Base-by-base conservation (phyloP, 2,113 vertebrate genomes). In the Ascaphus truei region DNA sequence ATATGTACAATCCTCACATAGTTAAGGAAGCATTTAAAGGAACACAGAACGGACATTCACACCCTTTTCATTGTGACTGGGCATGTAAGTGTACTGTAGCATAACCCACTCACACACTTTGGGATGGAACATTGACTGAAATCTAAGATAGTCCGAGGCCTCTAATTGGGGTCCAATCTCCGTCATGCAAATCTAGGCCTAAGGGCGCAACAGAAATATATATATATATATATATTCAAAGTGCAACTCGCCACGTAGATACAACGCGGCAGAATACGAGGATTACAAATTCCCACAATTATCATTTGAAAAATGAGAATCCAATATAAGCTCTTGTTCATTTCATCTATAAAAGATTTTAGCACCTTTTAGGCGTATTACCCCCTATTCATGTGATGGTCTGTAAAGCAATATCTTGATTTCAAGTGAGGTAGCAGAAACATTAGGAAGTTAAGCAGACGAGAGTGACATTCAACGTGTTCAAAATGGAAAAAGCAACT, bases 1-100 rank as follows among this genome's bases (percentile, higher is more conserved):
- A 84, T 92, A 92, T 92, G 84, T 92, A 91, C 90, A 92, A 84
- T 91, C 85, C 84, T 87, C 84, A 41, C 79, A 85, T 88, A 88
- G 86, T 83, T 85, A 88, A 79, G 83, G 88, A 91, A 92, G 88
- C 89, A 77, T 86, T 85, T 85, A 88, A 89, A 88, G 67, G 55
- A 57, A 71, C 67, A 61, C n/a, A 45, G 20, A 61, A 61, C 53
- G 2, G 10, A 36, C 39, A 51, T 23, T 61, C 33, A 45, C 52
- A 43, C 37, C 31, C 25, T 60, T 25, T 18, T 37, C 20, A 50
- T 47, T 68, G n/a, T 8, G 37, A 67, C 25, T 22, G 64, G 41
- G 31, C 67, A 41, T 51, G 36, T 22, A 39, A 18, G 29, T 20
- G 60, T 52, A 18, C 25, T 20, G 60, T 52, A n/a, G 31, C 55